A percentile compares a stretch with the other conserved stretches of the same genome.
These are phyloP conservation scores for Discoglossus pictus DNA, from an alignment of 2,797 vertebrate genomes.

Conservation along the genomic window DNA sequence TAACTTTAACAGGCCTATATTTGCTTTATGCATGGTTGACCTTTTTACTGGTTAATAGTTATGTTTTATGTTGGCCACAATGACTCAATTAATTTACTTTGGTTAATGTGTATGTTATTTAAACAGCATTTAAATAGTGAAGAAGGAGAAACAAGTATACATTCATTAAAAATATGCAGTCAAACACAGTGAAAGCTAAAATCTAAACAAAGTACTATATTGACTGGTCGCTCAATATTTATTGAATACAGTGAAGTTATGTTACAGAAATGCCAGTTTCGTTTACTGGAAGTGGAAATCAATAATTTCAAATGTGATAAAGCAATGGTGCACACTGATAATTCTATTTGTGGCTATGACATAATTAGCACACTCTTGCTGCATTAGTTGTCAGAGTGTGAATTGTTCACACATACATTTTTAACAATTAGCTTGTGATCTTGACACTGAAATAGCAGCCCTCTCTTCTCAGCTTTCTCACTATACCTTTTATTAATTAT, in stretches of 20 bases:
- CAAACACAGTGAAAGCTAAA: conserved; percentile 10
- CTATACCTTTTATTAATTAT: too few relatives aligned
- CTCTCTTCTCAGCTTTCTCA: conserved; percentile 2
- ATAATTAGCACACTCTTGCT: conserved; percentile 4
- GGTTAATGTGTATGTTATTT: not conserved
- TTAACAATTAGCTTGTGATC: conserved; percentile 9
- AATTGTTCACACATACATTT: conserved; percentile 13
- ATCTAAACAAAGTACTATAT: conserved; percentile 20
- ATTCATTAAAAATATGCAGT: conserved; percentile 25
- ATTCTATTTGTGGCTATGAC: conserved; percentile 6
- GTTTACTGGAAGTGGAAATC: conserved; percentile 19
- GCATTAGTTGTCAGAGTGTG: conserved; percentile 2
- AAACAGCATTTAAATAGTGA: too few relatives aligned
- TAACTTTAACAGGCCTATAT: too few relatives aligned
- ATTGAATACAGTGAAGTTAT: conserved; percentile 16
- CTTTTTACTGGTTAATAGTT: too few relatives aligned
- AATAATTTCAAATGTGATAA: conserved; percentile 11
- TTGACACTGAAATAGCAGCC: conserved; percentile 12
- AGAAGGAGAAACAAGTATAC: conserved; percentile 20
- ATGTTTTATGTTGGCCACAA: conserved; percentile 4
- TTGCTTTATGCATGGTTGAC: too few relatives aligned
- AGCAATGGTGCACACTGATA: conserved; percentile 1
- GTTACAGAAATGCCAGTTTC: not conserved
- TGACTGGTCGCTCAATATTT: conserved; percentile 17
- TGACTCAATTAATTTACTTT: not conserved